These are phyloP conservation scores for Alexandromys fortis DNA, from an alignment of 2,113 vertebrate genomes.

Conservation along the genomic window DNA sequence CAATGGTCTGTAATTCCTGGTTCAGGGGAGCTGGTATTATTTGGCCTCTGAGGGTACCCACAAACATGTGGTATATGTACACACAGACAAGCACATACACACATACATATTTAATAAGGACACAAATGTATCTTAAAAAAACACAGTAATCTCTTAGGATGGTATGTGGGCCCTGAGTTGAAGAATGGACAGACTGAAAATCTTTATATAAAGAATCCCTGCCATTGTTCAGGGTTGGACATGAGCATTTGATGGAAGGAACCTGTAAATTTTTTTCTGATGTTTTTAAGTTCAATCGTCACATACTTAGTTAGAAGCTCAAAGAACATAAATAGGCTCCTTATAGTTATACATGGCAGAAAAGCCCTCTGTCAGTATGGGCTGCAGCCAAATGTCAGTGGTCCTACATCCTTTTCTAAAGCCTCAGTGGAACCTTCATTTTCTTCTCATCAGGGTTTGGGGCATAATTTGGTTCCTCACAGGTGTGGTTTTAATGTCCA, in stretches of 20 bases:
- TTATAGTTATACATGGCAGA: not conserved
- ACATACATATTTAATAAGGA: not conserved
- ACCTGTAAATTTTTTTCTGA: not conserved
- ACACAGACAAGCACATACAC: not conserved
- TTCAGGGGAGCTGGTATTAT: not conserved
- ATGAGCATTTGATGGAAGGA: not conserved
- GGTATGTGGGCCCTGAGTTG: fast-evolving
- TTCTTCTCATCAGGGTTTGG: not conserved
- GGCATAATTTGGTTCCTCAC: not conserved
- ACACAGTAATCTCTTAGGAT: not conserved
- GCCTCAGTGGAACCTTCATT: not conserved
- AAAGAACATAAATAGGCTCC: not conserved
- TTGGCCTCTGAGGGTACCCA: not conserved
- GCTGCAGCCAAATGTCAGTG: not conserved
- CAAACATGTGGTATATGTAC: not conserved
- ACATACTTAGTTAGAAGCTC: slow-evolving; percentile 3
- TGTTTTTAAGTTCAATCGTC: not conserved
- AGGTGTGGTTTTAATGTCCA: not conserved
- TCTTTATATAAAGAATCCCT: not conserved
- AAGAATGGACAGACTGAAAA: not conserved
- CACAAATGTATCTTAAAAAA: not conserved
- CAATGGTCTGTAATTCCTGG: not conserved
- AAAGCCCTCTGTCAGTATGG: not conserved
- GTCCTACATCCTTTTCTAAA: not conserved
- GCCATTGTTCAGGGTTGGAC: not conserved